Percentiles rank a stretch among this genome's conserved stretches.
Evolutionary conservation across 2,888 invertebrate genomes (phyloP).

Genomic region (Cephus pulcher): DNA sequence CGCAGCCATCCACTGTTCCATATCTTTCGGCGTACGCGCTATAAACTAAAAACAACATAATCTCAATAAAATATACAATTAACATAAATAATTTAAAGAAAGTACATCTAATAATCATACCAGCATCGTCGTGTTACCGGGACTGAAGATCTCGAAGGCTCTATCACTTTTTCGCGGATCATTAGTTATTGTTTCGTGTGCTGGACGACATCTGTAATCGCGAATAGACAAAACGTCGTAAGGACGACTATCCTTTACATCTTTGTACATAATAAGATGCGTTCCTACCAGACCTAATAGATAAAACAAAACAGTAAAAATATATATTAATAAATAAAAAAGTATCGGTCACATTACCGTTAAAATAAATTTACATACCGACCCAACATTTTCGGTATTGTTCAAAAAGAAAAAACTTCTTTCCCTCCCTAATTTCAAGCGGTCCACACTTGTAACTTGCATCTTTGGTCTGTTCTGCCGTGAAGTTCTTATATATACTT

Average conservation of each 20-base stretch:
- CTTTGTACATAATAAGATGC: conserved; percentile 55
- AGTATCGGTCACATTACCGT: neutral
- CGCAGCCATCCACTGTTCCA: conserved; percentile 59
- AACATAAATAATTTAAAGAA: neutral
- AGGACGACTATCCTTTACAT: conserved; percentile 52
- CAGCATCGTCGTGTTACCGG: conserved; percentile 55
- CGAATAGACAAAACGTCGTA: conserved; percentile 47
- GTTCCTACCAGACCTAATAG: conserved; percentile 49
- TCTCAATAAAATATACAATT: neutral
- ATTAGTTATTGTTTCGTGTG: conserved; percentile 42
- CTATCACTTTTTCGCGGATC: conserved; percentile 53
- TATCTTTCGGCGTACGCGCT: conserved; percentile 53
- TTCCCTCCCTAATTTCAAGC: conserved; percentile 39
- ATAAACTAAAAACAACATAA: conserved; percentile 43
- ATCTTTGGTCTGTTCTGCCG: conserved; percentile 41
- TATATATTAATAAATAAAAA: neutral
- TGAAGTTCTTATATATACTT: conserved; percentile 44
- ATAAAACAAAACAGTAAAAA: neutral
- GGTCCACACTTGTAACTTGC: conserved; percentile 50
- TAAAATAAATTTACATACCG: conserved; percentile 35
- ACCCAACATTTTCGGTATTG: conserved; percentile 50
- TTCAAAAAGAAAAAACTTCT: conserved; percentile 48
- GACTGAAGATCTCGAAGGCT: conserved; percentile 58
- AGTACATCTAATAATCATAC: conserved; percentile 24
- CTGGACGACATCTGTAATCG: conserved; percentile 56